These are phyloP conservation scores for Paralvinella palmiformis DNA, from an alignment of 1,140 invertebrate genomes.

Conservation along the genomic window DNA sequence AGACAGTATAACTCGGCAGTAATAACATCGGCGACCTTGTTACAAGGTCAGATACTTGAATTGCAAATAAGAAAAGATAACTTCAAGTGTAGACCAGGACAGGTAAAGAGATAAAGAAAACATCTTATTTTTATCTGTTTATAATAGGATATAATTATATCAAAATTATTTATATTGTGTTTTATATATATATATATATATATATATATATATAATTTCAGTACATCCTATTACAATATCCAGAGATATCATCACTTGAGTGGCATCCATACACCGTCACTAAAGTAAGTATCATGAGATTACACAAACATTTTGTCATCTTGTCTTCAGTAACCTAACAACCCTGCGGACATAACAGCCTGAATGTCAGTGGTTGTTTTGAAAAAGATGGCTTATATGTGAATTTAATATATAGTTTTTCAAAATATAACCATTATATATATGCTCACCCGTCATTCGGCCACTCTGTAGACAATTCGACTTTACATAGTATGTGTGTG, in stretches of 20 bases:
- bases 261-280: slow-evolving; percentile 27
- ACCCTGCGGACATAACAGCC: too few species aligned
- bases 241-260: slow-evolving; percentile 21
- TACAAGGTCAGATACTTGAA: slow-evolving; percentile 20
- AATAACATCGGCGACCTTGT: background rate
- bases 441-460: too few species aligned
- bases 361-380: too few species aligned
- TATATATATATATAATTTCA: slow-evolving; percentile 13
- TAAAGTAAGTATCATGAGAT: slow-evolving; percentile 13
- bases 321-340: background rate
- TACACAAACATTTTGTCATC: background rate
- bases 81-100: slow-evolving; percentile 18
- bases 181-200: background rate
- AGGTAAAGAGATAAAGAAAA: slow-evolving; percentile 19
- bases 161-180: background rate
- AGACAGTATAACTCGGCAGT: background rate
- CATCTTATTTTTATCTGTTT: too few species aligned
- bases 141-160: background rate
- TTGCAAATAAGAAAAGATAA: slow-evolving; percentile 10
- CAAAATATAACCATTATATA: too few species aligned
- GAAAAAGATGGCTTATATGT: too few species aligned
- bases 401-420: too few species aligned
- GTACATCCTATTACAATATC: slow-evolving; percentile 22
- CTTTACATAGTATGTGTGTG: too few species aligned
- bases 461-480: too few species aligned